Percentiles rank a stretch among this genome's conserved stretches.
Evolutionary conservation across 2,113 vertebrate species (phyloP).

Genomic region (Chitala chitala): DNA sequence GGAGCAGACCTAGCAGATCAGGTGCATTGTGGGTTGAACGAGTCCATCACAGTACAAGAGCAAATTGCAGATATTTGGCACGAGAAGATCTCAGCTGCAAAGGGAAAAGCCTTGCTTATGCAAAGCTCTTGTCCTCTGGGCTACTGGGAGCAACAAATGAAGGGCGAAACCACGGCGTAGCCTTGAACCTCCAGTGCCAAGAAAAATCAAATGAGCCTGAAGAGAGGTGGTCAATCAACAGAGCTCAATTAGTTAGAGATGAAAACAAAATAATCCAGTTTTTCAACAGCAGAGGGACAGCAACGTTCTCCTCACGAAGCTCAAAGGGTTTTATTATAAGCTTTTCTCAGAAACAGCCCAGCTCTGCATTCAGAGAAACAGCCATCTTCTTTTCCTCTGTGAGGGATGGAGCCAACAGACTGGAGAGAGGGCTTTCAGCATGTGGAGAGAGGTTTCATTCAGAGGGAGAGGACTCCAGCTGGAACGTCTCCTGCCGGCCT

Average conservation of each 20-base stretch:
- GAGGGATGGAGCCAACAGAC: slow-evolving; percentile 16
- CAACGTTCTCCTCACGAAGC: not conserved
- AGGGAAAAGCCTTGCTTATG: too few species aligned
- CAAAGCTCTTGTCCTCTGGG: too few species aligned
- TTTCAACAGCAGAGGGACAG: not conserved
- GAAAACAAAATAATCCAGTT: not conserved
- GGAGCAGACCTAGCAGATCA: too few species aligned
- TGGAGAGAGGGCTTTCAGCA: slow-evolving; percentile 32
- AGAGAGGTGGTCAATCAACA: not conserved
- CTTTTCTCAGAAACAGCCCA: slow-evolving; percentile 21
- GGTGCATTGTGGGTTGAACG: too few species aligned
- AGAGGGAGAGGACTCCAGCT: slow-evolving; percentile 19
- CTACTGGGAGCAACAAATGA: too few species aligned
- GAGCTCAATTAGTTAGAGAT: not conserved
- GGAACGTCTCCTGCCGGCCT: not conserved
- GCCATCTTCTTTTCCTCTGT: slow-evolving; percentile 20
- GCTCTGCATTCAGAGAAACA: slow-evolving; percentile 29
- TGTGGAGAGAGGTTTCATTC: slow-evolving; percentile 14
- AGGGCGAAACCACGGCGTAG: too few species aligned
- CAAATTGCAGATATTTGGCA: too few species aligned
- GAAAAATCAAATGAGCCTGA: not conserved
- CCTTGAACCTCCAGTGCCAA: too few species aligned
- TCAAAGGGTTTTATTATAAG: slow-evolving; percentile 16
- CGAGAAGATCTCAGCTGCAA: too few species aligned
- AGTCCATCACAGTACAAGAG: too few species aligned